phyloP scores from a whole-genome alignment of 2,113 vertebrate genomes.

The Tenebrosternarchus preto region DNA sequence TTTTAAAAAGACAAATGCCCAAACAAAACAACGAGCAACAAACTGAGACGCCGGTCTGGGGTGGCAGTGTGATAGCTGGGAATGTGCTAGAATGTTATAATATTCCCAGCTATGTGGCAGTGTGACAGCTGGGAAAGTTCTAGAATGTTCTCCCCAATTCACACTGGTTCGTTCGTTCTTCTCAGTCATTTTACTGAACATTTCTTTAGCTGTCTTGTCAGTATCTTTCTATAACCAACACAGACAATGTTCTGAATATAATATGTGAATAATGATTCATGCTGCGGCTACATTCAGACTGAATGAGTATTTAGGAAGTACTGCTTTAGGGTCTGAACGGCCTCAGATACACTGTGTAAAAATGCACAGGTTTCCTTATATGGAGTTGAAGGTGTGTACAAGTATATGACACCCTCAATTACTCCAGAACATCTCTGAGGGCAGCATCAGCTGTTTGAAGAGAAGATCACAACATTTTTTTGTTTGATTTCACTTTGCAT shows the following conservation, averaged over 20 bases:
- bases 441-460: not conserved
- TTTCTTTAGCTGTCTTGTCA: no score
- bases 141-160: no score
- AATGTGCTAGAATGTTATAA: no score
- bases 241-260: no score
- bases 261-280: no score
- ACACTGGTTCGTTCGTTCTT: not conserved
- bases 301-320: not conserved
- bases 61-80: no score
- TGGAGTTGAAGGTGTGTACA: not conserved
- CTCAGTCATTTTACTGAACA: not conserved
- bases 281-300: not conserved
- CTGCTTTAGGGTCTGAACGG: not conserved
- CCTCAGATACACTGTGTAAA: not conserved
- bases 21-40: no score
- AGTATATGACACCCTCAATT: not conserved
- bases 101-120: no score
- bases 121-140: no score
- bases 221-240: no score
- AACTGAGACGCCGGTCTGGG: no score
- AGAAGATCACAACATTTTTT: not conserved
- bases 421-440: not conserved
- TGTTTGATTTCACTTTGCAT: not conserved
- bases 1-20: not conserved
- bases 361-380: not conserved